phyloP scores from a whole-genome alignment of 2,888 invertebrate species.

The Petrolisthes cinctipes region DNA sequence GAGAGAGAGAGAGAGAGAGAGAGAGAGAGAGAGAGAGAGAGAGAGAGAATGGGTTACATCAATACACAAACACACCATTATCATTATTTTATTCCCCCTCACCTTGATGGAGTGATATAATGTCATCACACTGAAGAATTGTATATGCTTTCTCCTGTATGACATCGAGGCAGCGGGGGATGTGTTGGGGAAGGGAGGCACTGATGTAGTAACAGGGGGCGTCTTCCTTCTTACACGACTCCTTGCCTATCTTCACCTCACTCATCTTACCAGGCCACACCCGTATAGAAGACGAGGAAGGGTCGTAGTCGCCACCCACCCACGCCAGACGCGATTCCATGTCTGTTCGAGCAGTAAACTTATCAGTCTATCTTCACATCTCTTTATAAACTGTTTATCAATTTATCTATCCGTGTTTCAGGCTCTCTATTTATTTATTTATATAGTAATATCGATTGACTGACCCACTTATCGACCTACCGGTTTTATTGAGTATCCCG shows the following conservation, averaged over 20 bases:
- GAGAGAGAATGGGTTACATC: no score
- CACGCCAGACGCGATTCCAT: conserved; percentile 6
- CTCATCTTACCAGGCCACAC: conserved; percentile 16
- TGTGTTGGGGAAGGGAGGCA: neutral
- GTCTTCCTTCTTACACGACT: neutral
- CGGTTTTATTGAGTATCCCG: neutral
- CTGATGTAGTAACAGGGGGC: conserved; percentile 11
- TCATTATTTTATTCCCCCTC: neutral
- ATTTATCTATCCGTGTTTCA: neutral
- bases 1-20: no score
- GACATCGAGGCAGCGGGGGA: conserved; percentile 10
- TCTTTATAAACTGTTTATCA: no score
- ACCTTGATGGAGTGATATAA: conserved; percentile 16
- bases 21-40: no score
- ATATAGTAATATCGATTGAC: neutral
- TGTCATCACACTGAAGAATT: conserved; percentile 18
- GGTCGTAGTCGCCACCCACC: conserved; percentile 5
- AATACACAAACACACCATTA: no score
- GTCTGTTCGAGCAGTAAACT: neutral
- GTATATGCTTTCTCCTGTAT: neutral
- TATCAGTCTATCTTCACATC: no score
- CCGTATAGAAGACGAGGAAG: neutral
- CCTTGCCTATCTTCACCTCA: neutral
- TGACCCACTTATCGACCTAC: neutral
- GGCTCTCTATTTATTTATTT: neutral